Conservation (phyloP, 2,113 vertebrate genomes). For the Sclerurus mexicanus region DNA sequence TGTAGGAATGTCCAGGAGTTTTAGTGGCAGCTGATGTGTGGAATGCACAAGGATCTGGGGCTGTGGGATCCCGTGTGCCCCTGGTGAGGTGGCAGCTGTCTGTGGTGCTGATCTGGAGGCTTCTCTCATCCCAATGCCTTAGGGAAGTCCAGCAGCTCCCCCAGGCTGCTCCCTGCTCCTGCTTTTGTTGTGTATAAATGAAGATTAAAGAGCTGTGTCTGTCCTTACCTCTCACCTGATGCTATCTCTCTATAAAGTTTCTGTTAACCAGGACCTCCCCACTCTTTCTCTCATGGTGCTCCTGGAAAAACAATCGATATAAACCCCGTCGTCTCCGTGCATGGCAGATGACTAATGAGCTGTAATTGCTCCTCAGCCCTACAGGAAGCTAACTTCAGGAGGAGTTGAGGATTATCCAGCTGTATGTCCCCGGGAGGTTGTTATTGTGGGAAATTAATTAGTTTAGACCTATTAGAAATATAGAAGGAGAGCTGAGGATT, state of each 20-base stretch:
- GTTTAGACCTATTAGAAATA: conserved; percentile 57
- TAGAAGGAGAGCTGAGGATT: conserved; percentile 42
- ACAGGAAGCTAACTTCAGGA: conserved; percentile 46
- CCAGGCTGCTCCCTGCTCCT: neutral
- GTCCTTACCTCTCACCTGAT: neutral
- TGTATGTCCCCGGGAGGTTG: conserved; percentile 56
- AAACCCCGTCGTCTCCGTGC: neutral
- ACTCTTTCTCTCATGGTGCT: accelerated
- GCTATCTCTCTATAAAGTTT: neutral
- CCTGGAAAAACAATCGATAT: conserved; percentile 10
- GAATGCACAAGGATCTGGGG: neutral
- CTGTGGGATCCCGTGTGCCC: neutral
- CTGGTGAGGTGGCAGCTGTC: accelerated
- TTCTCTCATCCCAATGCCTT: neutral
- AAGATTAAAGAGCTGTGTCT: neutral
- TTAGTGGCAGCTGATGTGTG: neutral
- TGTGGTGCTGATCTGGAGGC: neutral
- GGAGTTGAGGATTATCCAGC: conserved; percentile 61
- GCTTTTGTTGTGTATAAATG: accelerated
- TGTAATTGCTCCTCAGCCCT: conserved; percentile 66
- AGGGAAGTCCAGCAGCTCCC: accelerated
- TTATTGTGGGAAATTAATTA: conserved; percentile 75
- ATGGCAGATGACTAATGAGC: conserved; percentile 52
- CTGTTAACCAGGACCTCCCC: neutral
- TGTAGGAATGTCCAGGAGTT: accelerated